A percentile compares a stretch with the other conserved stretches of the same genome.
Evolutionary conservation across 2,888 invertebrate species (phyloP).

Genomic region (Drosophila emarginata): DNA sequence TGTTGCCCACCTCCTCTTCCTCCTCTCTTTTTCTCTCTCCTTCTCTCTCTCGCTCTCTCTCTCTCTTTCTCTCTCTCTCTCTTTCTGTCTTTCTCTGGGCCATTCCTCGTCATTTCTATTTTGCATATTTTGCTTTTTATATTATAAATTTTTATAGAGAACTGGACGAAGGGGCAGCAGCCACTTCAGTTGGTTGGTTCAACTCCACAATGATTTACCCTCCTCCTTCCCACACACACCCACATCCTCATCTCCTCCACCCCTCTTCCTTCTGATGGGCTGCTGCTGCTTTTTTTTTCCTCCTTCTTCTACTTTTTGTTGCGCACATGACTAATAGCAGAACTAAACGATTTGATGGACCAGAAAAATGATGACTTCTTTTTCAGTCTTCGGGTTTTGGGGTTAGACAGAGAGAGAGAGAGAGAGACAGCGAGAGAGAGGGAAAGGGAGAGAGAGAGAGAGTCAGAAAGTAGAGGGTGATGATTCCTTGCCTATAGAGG

Average conservation of each 20-base stretch:
- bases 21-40: neutral
- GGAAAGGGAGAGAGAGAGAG: neutral
- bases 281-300: neutral
- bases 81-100: too few species aligned
- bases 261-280: slow-evolving; percentile 13
- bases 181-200: slow-evolving; percentile 55
- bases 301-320: slow-evolving; percentile 6
- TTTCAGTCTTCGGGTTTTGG: slow-evolving; percentile 36
- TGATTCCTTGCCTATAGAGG: slow-evolving; percentile 28
- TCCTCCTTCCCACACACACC: neutral
- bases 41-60: neutral
- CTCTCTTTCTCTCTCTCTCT: neutral
- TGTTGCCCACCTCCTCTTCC: neutral
- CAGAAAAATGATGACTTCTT: slow-evolving; percentile 82
- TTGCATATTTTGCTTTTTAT: slow-evolving; percentile 74
- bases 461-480: neutral
- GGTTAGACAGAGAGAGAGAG: neutral
- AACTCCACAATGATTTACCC: slow-evolving; percentile 47
- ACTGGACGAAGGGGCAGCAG: slow-evolving; percentile 51
- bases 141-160: slow-evolving; percentile 75
- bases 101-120: slow-evolving; percentile 32
- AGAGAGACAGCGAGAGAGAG: neutral
- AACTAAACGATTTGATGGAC: slow-evolving; percentile 82
- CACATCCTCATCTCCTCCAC: neutral
- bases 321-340: slow-evolving; percentile 79